Conservation (phyloP, 1,140 invertebrate species). For the Grapholita molesta region DNA sequence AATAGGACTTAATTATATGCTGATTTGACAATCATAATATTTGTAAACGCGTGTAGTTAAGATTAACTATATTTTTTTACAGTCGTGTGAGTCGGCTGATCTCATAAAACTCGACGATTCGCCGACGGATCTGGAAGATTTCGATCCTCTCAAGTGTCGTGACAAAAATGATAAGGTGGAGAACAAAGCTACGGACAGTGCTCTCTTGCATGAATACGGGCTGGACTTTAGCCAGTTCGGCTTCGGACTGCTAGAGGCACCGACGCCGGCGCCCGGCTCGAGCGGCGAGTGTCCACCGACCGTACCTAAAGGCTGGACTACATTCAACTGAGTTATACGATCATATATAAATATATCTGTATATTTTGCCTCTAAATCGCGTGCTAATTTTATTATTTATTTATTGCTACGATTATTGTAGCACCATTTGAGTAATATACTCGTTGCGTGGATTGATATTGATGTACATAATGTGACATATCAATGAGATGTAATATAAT, state of each 20-base stretch:
- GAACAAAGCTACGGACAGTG: slow-evolving; percentile 68
- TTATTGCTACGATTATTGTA: slow-evolving; percentile 25
- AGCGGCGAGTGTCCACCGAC: slow-evolving; percentile 23
- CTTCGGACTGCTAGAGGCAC: slow-evolving; percentile 40
- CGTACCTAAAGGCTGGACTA: slow-evolving; percentile 67
- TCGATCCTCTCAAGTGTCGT: slow-evolving; percentile 65
- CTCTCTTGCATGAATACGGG: slow-evolving; percentile 78
- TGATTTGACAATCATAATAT: neutral
- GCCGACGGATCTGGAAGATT: slow-evolving; percentile 60
- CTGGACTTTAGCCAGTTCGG: slow-evolving; percentile 76
- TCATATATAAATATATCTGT: slow-evolving; percentile 20
- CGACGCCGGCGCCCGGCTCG: slow-evolving; percentile 38
- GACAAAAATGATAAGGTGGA: slow-evolving; percentile 56
- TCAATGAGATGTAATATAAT: slow-evolving; percentile 54
- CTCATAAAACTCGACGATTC: slow-evolving; percentile 71
- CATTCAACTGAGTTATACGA: slow-evolving; percentile 49
- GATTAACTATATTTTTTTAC: slow-evolving; percentile 54
- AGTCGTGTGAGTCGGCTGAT: slow-evolving; percentile 64
- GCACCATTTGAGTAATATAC: slow-evolving; percentile 30
- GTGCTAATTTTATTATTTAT: slow-evolving; percentile 27
- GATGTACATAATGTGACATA: slow-evolving; percentile 67
- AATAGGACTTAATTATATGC: neutral
- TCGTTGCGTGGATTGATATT: slow-evolving; percentile 29
- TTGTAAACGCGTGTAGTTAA: slow-evolving; percentile 7
- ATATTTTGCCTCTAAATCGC: slow-evolving; percentile 18